These are phyloP conservation scores for Mus minutoides DNA, from an alignment of 2,797 vertebrate genomes.

Conservation along the genomic window DNA sequence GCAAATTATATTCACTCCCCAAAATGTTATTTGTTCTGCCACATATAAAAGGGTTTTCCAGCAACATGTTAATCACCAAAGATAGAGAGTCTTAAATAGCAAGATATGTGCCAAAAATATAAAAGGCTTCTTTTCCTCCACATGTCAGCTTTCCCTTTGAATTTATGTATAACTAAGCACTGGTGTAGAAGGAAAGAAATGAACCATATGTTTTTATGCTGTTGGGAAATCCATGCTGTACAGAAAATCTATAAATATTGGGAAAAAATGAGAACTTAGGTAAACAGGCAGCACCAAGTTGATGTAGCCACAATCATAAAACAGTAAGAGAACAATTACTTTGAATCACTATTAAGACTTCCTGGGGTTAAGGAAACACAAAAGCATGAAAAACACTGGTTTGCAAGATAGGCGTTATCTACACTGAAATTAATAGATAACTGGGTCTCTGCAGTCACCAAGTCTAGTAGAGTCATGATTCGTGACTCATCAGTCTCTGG, in stretches of 20 bases:
- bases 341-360: neutral
- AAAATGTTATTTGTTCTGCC: neutral
- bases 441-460: too few relatives aligned
- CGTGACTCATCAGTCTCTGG: neutral
- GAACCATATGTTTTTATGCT: slow-evolving; percentile 7
- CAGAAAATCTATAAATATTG: slow-evolving; percentile 46
- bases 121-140: neutral
- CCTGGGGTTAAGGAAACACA: neutral
- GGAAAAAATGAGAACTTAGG: slow-evolving; percentile 25
- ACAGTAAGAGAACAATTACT: slow-evolving; percentile 26
- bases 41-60: neutral
- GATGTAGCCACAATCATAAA: neutral
- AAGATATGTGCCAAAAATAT: neutral
- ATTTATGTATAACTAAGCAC: slow-evolving; percentile 11
- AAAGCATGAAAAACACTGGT: neutral
- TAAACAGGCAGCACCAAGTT: neutral
- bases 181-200: neutral
- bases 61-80: neutral
- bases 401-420: neutral
- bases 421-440: neutral
- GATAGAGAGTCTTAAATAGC: neutral
- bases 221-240: slow-evolving; percentile 1
- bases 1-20: neutral
- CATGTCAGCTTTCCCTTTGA: neutral
- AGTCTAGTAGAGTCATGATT: neutral